These are phyloP conservation scores for Gouania willdenowi DNA, from an alignment of 2,797 vertebrate genomes.

Conservation along the genomic window DNA sequence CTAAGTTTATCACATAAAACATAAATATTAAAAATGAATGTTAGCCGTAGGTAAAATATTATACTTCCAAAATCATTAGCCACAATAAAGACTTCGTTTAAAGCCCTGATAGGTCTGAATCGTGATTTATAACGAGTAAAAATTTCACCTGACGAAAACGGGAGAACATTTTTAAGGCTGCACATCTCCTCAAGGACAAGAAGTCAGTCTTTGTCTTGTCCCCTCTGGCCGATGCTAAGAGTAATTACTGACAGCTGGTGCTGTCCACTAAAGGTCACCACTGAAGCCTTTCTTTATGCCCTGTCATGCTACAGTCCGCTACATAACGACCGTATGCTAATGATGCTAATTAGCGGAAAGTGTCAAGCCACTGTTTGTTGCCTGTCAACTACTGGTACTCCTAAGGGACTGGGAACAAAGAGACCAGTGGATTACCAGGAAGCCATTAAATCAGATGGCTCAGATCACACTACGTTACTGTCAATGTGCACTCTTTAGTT, in stretches of 20 bases:
- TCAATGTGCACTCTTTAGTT: conserved; percentile 25
- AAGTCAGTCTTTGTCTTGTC: conserved; percentile 44
- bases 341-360: conserved; percentile 78
- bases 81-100: too few species aligned
- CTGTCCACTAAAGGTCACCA: conserved; percentile 80
- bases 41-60: too few species aligned
- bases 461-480: conserved; percentile 36
- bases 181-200: conserved; percentile 58
- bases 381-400: conserved; percentile 66
- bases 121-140: too few species aligned
- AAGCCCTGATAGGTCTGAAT: too few species aligned
- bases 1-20: too few species aligned
- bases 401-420: conserved; percentile 25
- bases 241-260: conserved; percentile 84
- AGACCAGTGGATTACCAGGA: conserved; percentile 63
- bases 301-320: conserved; percentile 78
- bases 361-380: conserved; percentile 81
- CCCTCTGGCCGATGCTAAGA: conserved; percentile 49
- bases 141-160: too few species aligned
- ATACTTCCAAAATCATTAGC: too few species aligned
- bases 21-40: too few species aligned
- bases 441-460: conserved; percentile 55
- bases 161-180: too few species aligned
- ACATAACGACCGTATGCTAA: conserved; percentile 80
- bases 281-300: conserved; percentile 70